Evolutionary conservation across 2,888 invertebrate species (phyloP).

Genomic region (Tipula unca): DNA sequence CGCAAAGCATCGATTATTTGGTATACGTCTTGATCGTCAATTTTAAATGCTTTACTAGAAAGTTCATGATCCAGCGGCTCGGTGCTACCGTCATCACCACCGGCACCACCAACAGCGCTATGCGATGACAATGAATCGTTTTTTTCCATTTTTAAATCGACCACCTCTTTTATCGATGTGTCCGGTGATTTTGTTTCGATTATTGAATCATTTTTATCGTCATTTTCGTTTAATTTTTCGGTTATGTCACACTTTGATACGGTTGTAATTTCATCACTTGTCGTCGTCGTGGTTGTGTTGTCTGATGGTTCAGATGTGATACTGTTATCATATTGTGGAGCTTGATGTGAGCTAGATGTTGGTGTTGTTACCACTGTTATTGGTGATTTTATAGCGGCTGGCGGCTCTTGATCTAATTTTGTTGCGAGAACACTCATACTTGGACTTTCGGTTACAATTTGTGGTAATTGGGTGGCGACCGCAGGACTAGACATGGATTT

Average conservation of each 20-base stretch:
- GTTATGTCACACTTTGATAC: conserved; percentile 32
- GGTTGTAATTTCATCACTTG: conserved; percentile 41
- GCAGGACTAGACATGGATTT: conserved; percentile 42
- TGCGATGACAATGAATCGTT: background rate
- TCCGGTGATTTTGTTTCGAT: conserved; percentile 21
- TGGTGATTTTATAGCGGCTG: background rate
- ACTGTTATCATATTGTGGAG: conserved; percentile 35
- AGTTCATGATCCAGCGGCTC: conserved; percentile 27
- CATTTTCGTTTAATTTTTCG: conserved; percentile 34
- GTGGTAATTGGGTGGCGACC: conserved; percentile 33
- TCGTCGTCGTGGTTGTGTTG: conserved; percentile 41
- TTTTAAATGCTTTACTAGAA: conserved; percentile 22
- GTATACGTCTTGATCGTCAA: conserved; percentile 50
- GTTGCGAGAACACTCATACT: conserved; percentile 35
- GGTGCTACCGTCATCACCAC: conserved; percentile 22
- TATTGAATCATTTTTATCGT: conserved; percentile 30
- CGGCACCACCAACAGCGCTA: background rate
- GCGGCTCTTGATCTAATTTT: conserved; percentile 35
- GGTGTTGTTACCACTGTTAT: conserved; percentile 18
- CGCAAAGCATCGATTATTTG: conserved; percentile 72
- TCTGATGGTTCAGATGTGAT: conserved; percentile 41
- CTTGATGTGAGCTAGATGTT: conserved; percentile 19
- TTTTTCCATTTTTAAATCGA: conserved; percentile 9
- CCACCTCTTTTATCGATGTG: conserved; percentile 21
- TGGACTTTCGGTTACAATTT: conserved; percentile 38